phyloP scores from a whole-genome alignment of 2,797 vertebrate species.

The Amniataba percoides region DNA sequence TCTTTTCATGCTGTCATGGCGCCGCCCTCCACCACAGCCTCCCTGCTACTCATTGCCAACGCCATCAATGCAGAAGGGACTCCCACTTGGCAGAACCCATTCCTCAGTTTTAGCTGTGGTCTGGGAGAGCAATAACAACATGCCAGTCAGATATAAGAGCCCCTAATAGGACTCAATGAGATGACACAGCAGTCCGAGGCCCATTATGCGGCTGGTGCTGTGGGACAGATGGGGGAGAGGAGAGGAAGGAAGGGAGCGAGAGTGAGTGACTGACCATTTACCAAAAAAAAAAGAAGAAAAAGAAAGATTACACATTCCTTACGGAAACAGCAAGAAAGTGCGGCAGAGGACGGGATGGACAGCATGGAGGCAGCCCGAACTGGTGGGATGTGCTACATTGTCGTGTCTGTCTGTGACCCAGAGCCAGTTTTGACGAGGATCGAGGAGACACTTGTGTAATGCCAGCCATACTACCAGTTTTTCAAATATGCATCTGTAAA shows the following conservation, averaged over 20 bases:
- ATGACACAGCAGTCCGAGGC: slow-evolving; percentile 67
- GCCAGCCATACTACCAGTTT: slow-evolving; percentile 49
- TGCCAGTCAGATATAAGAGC: slow-evolving; percentile 71
- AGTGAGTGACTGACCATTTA: slow-evolving; percentile 40
- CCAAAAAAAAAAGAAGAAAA: too few species aligned
- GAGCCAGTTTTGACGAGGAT: slow-evolving; percentile 48
- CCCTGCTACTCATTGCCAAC: slow-evolving; percentile 33
- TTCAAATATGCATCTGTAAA: slow-evolving; percentile 64
- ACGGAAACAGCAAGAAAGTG: slow-evolving; percentile 20
- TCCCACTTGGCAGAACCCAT: slow-evolving; percentile 52
- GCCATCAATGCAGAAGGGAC: slow-evolving; percentile 34
- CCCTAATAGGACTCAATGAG: slow-evolving; percentile 69
- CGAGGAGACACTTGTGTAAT: slow-evolving; percentile 46
- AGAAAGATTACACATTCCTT: slow-evolving; percentile 16
- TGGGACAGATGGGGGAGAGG: slow-evolving; percentile 34
- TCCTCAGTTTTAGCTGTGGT: slow-evolving; percentile 60
- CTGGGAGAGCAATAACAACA: slow-evolving; percentile 67
- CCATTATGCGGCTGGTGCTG: slow-evolving; percentile 57
- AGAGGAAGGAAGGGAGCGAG: slow-evolving; percentile 11
- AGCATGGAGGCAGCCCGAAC: slow-evolving; percentile 27
- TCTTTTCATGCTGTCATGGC: slow-evolving; percentile 32
- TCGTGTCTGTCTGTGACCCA: slow-evolving; percentile 46
- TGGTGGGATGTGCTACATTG: slow-evolving; percentile 21
- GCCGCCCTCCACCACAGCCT: slow-evolving; percentile 16
- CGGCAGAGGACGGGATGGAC: slow-evolving; percentile 12